phyloP scores from a whole-genome alignment of 2,113 vertebrate species.

The Hyla sarda region DNA sequence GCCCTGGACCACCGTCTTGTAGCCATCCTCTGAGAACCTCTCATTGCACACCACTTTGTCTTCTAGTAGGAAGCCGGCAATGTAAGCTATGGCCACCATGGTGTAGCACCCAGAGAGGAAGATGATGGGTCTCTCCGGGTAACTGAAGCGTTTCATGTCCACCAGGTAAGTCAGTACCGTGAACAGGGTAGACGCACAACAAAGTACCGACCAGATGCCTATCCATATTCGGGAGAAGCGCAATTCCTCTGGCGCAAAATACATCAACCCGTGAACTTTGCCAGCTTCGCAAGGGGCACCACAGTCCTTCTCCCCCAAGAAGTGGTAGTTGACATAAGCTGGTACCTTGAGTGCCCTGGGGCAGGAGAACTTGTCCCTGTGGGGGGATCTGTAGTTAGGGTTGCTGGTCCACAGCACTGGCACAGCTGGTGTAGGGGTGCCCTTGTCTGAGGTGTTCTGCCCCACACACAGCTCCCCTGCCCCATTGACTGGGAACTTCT shows the following conservation, averaged over 20 bases:
- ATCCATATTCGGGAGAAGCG: slow-evolving; percentile 93
- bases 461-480: slow-evolving; percentile 91
- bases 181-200: slow-evolving; percentile 92
- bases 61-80: slow-evolving; percentile 89
- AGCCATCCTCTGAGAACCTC: slow-evolving; percentile 85
- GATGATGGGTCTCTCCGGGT: slow-evolving; percentile 93
- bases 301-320: slow-evolving; percentile 92
- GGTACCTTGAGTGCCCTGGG: slow-evolving; percentile 85
- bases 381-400: slow-evolving; percentile 54
- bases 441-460: slow-evolving; percentile 87
- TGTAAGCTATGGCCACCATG: slow-evolving; percentile 91
- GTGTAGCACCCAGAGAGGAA: slow-evolving; percentile 95
- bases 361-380: slow-evolving; percentile 81
- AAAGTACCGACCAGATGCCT: slow-evolving; percentile 92
- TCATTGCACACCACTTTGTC: slow-evolving; percentile 93
- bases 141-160: slow-evolving; percentile 96
- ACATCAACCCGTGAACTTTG: slow-evolving; percentile 88
- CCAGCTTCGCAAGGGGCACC: slow-evolving; percentile 88
- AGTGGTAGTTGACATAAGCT: slow-evolving; percentile 92
- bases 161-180: slow-evolving; percentile 94
- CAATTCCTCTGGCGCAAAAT: slow-evolving; percentile 90
- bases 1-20: slow-evolving; percentile 90
- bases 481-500: slow-evolving; percentile 89
- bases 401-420: slow-evolving; percentile 80
- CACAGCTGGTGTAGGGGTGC: slow-evolving; percentile 74